Evolutionary conservation across 2,888 invertebrate species (phyloP).

Genomic region (Petrophora chlorosata): DNA sequence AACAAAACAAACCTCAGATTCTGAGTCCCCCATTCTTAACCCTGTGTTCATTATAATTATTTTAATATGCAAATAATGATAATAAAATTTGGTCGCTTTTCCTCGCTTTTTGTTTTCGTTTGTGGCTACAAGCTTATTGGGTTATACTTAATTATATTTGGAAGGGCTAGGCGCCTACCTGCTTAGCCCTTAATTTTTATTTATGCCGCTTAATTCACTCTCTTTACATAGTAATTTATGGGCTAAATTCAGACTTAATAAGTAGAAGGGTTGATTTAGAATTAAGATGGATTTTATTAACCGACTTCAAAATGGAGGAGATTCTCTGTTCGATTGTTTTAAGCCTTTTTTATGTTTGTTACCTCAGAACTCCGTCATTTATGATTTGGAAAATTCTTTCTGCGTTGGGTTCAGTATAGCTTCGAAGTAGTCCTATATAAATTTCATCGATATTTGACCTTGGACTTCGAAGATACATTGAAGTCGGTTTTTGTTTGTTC

Average conservation of each 20-base stretch:
- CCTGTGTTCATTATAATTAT: conserved; percentile 70
- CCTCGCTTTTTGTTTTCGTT: conserved; percentile 72
- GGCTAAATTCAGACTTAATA: conserved; percentile 23
- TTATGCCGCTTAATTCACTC: conserved; percentile 60
- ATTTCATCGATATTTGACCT: no score
- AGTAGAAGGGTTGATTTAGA: conserved; percentile 21
- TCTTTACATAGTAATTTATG: conserved; percentile 50
- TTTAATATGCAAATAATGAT: conserved; percentile 83
- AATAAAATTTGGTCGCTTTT: conserved; percentile 78
- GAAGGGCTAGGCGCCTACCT: conserved; percentile 52
- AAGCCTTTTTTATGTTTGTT: no score
- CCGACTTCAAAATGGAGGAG: no score
- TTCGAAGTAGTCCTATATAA: no score
- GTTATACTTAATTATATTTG: conserved; percentile 78
- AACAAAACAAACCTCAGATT: conserved; percentile 5
- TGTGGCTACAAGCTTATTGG: conserved; percentile 69
- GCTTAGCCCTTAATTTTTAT: conserved; percentile 74
- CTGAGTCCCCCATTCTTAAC: conserved; percentile 48
- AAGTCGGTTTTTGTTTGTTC: no score
- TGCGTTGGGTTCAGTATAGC: no score
- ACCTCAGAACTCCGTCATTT: no score
- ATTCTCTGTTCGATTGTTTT: no score
- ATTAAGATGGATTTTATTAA: conserved; percentile 3
- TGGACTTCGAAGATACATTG: no score
- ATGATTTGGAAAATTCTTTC: no score